Conservation (phyloP, 1,140 invertebrate species). For the Micrasema longulum region DNA sequence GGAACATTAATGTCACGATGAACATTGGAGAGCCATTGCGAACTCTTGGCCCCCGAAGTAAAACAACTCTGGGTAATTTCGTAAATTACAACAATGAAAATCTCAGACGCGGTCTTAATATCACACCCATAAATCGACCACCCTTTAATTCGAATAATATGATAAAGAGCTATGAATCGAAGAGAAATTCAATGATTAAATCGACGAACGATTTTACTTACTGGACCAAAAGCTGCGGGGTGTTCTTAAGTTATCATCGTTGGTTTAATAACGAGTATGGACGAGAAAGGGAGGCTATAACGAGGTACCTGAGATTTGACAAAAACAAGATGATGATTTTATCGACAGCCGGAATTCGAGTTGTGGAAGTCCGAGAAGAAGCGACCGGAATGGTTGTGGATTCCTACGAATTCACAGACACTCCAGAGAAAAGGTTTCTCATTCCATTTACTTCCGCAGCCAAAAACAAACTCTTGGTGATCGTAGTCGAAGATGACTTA, state of each 20-base stretch:
- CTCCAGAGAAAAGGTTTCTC: constrained; percentile 70
- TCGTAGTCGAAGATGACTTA: constrained; percentile 69
- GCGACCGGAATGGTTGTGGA: constrained; percentile 72
- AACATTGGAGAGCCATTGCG: constrained; percentile 65
- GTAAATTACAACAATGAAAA: constrained; percentile 66
- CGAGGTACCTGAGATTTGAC: constrained; percentile 68
- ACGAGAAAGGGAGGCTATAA: constrained; percentile 68
- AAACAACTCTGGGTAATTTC: constrained; percentile 68
- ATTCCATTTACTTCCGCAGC: constrained; percentile 67
- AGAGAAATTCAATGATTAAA: constrained; percentile 63
- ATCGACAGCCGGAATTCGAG: constrained; percentile 74
- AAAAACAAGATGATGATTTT: constrained; percentile 71
- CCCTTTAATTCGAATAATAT: constrained; percentile 63
- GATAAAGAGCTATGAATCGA: constrained; percentile 63
- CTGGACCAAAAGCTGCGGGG: constrained; percentile 77
- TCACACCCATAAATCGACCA: constrained; percentile 66
- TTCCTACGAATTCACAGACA: constrained; percentile 75
- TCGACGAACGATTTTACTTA: constrained; percentile 70
- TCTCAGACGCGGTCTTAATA: constrained; percentile 65
- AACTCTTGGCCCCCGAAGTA: constrained; percentile 65
- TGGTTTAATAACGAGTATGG: constrained; percentile 69
- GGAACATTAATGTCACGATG: constrained; percentile 67
- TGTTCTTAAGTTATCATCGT: constrained; percentile 74
- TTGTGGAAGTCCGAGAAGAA: constrained; percentile 76
- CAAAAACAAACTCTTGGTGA: constrained; percentile 64